A percentile compares a stretch with the other conserved stretches of the same genome.
Evolutionary conservation across 2,113 vertebrate genomes (phyloP).

Genomic region (Leptocoma aspasia): DNA sequence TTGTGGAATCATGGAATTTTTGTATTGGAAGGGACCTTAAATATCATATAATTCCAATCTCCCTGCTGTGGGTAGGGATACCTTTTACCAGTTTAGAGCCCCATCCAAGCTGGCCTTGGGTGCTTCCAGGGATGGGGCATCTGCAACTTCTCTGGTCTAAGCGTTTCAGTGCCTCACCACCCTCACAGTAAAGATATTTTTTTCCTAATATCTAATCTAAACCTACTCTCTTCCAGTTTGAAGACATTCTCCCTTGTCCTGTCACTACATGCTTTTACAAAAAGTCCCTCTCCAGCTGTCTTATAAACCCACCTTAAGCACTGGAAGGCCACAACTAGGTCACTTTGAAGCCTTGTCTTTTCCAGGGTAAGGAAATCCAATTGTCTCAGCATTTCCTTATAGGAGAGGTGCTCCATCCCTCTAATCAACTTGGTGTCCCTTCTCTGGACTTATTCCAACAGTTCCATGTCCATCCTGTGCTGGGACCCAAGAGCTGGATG

Average conservation of each 20-base stretch:
- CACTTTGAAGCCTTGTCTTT: background rate
- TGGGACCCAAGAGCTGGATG: background rate
- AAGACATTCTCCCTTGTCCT: background rate
- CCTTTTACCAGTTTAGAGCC: background rate
- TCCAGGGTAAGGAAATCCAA: background rate
- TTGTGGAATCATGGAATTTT: background rate
- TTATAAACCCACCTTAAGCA: background rate
- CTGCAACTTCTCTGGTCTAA: background rate
- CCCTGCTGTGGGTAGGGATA: background rate
- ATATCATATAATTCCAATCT: background rate
- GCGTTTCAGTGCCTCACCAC: background rate
- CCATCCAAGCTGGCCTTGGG: background rate
- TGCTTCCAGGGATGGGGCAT: background rate
- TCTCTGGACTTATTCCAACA: background rate
- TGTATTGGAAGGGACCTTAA: background rate
- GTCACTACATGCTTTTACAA: background rate
- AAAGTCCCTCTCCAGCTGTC: background rate
- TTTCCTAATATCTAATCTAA: background rate
- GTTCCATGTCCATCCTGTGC: rapidly evolving
- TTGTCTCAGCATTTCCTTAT: background rate
- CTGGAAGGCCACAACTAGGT: background rate
- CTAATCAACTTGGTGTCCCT: background rate
- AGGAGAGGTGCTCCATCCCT: background rate
- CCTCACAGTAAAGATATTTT: background rate
- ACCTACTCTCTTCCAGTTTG: background rate